Evolutionary conservation across 2,888 invertebrate species (phyloP), one percentile per base, ranked within the genome.

Genomic region (Craniophora ligustri): DNA sequence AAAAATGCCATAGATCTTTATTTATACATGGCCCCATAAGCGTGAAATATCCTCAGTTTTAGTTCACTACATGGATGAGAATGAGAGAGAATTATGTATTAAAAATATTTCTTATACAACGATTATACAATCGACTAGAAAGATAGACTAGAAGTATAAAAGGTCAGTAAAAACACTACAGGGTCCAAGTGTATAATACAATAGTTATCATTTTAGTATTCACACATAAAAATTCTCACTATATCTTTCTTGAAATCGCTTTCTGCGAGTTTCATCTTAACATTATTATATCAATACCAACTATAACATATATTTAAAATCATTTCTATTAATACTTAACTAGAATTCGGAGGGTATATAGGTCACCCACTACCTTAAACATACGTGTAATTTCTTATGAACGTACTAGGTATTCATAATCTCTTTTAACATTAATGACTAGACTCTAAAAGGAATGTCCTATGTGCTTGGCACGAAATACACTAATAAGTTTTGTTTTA

Each of bases 91-190:
- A 28, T 49, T 15, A 2, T 36, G 59, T 46, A 49, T 50, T 57
- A 64, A 47, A 67, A 56, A 55, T 67, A 18, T 53, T 19, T 54
- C 39, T 44, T 69, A 61, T 10, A 59, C 48, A 36, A 51, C 58
- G 48, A 70, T 57, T 80, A 75, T 69, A 81, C 67, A 69, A 75
- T 75, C 71, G 66, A 63, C 67, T 78, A 84, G 76, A 85, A 82
- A 84, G 78, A 80, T 82, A 79, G n/a, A n/a, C n/a, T 72, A 73
- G 86, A 89, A 87, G 91, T 91, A 91, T 84, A 90, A 92, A 91
- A 92, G 86, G 86, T 87, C 81, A 78, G 89, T 91, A 91, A 87
- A 92, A 92, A 92, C 79, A 87, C 91, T 91, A 91, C 84, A 72
- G 88, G 87, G 75, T 68, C 81, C 86, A 85, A 78, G 81, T 88